Evolutionary conservation across 2,113 vertebrate species (phyloP), one percentile per base, ranked within the genome.

Genomic region (Cynocephalus volans): DNA sequence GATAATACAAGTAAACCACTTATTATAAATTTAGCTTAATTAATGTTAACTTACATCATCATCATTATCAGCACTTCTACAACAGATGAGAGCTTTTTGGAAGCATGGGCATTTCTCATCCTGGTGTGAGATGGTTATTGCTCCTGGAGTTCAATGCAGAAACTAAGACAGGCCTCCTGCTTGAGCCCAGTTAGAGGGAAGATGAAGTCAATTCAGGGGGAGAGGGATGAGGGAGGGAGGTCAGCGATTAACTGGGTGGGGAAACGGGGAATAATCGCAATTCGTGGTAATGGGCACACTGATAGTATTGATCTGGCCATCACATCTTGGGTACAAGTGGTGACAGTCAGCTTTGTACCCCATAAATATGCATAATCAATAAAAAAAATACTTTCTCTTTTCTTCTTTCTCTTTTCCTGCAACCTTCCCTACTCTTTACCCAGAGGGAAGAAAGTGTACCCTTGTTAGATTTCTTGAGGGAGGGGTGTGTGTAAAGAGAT

Each of bases 381-480:
- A 86, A 80, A 93, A 67, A 48, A 45, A 76, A 21, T 50, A 11
- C 67, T 89, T 60, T 86, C 62, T 88, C 33, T 83, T 92, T 84
- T 65, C 50, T 65, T 82, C n/a, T 12, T 64, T 85, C 23, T 81
- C 65, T 62, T 93, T 76, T 90, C 50, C 58, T 75, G 54, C 18
- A 80, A n/a, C 9, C 3, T 69, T 31, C 54, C 33, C 10, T 41
- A 36, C 19, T 6, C 28, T 6, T 73, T 75, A 45, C 26, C 48
- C 73, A 82, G 52, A 88, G 52, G 31, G 21, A 80, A 80, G 13
- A 90, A 21, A 58, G 24, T 23, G 24, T 31, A 48, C 45, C 23
- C n/a, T 86, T 93, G 31, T 28, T 60, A 45, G 24, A 67, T 67
- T 65, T 60, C 41, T 62, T 4, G 9, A 52, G 0, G 8, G 18